Evolutionary conservation across 2,888 invertebrate genomes (phyloP).

Genomic region (Allacma fusca): DNA sequence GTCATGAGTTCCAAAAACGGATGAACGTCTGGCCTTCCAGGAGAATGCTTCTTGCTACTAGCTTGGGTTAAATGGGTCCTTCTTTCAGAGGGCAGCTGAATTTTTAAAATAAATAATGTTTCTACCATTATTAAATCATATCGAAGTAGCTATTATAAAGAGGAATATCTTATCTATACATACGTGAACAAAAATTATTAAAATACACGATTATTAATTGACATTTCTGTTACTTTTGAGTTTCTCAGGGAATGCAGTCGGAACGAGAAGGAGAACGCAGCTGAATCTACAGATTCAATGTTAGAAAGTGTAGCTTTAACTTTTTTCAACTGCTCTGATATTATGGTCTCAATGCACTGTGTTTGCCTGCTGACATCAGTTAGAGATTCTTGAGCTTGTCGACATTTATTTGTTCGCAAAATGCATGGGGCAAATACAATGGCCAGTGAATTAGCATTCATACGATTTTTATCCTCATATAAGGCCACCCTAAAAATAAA

Average conservation of each 20-base stretch:
- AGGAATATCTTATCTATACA: too few relatives aligned
- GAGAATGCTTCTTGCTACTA: not conserved
- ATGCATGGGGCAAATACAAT: constrained; percentile 96
- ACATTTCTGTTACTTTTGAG: constrained; percentile 69
- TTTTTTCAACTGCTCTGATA: constrained; percentile 83
- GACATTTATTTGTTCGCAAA: constrained; percentile 82
- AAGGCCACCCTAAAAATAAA: constrained; percentile 74
- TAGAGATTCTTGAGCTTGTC: constrained; percentile 90
- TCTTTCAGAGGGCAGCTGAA: constrained; percentile 32
- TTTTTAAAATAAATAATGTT: not conserved
- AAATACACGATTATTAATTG: not conserved
- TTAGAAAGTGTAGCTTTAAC: constrained; percentile 86
- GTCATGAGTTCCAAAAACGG: constrained; percentile 59
- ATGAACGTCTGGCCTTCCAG: not conserved
- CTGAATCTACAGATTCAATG: constrained; percentile 87
- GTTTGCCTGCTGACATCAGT: constrained; percentile 90
- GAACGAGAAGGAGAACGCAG: constrained; percentile 83
- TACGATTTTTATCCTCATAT: constrained; percentile 86
- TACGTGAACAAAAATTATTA: too few relatives aligned
- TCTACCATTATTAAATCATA: not conserved
- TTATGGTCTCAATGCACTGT: constrained; percentile 87
- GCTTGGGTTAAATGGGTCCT: not conserved
- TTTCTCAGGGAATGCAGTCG: constrained; percentile 79
- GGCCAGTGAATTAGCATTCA: constrained; percentile 89
- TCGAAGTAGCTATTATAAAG: too few relatives aligned